A percentile compares a stretch with the other conserved stretches of the same genome.
Conservation (phyloP, 2,888 invertebrate species). For the Acleris laterana region DNA sequence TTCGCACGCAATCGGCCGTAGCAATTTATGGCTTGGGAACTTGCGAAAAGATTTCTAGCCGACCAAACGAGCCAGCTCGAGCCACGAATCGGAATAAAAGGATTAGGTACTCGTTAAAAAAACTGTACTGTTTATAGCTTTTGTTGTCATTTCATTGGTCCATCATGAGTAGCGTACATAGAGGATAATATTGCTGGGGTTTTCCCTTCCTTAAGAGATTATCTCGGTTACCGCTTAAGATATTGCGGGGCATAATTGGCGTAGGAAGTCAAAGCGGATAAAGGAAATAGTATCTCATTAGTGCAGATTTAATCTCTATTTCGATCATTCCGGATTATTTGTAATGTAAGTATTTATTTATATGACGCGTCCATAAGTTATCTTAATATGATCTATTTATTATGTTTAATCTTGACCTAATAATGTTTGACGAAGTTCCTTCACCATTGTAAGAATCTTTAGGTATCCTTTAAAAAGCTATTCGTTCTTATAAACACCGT, state of each 20-base stretch:
- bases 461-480: not conserved
- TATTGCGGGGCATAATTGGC: constrained; percentile 12
- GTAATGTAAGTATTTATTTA: not conserved
- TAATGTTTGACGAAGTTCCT: too few relatives aligned
- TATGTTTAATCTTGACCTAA: too few relatives aligned
- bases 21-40: constrained; percentile 66
- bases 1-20: constrained; percentile 65
- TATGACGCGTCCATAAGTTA: not conserved
- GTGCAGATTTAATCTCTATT: constrained; percentile 17
- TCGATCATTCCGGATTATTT: constrained; percentile 16
- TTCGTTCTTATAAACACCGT: too few relatives aligned
- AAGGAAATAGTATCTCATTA: constrained; percentile 31
- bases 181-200: constrained; percentile 16
- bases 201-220: constrained; percentile 2
- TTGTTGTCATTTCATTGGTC: constrained; percentile 1
- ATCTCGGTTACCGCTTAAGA: constrained; percentile 18
- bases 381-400: not conserved
- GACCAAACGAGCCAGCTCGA: constrained; percentile 52
- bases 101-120: constrained; percentile 44
- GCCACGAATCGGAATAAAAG: constrained; percentile 50
- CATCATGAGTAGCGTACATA: constrained; percentile 12
- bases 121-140: constrained; percentile 18
- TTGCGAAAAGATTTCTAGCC: constrained; percentile 54
- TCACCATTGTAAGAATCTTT: not conserved
- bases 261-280: constrained; percentile 20